Conservation (phyloP, 30 jellyfish, hydroid and myxozoan species). For the Turritopsis dohrnii region DNA sequence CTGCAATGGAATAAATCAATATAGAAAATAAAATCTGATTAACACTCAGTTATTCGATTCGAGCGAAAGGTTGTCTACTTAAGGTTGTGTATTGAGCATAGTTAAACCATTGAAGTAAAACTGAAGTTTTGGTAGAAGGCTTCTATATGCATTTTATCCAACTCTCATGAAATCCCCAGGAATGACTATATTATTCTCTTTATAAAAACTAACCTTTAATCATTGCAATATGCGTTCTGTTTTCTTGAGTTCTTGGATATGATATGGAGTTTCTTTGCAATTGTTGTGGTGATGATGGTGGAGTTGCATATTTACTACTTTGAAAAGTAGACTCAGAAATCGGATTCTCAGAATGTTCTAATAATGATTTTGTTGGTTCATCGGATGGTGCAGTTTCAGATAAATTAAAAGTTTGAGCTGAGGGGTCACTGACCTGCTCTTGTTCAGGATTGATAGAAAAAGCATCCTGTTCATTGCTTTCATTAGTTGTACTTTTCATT, state of each 20-base stretch:
- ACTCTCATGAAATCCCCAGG: too few species aligned
- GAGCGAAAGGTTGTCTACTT: too few species aligned
- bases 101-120: background rate
- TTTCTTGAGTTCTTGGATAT: background rate
- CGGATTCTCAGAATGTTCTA: background rate
- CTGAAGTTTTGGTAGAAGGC: too few species aligned
- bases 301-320: background rate
- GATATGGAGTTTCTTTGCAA: background rate
- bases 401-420: background rate
- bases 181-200: too few species aligned
- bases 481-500: too few species aligned
- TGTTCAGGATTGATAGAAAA: too few species aligned
- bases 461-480: too few species aligned
- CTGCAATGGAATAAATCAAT: background rate
- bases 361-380: background rate
- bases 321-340: background rate
- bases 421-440: background rate
- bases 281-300: background rate
- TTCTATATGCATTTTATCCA: too few species aligned
- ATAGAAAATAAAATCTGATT: background rate
- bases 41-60: background rate
- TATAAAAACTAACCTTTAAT: too few species aligned
- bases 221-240: too few species aligned
- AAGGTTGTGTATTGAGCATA: background rate
- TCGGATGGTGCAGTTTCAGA: background rate